Evolutionary conservation across 2,113 vertebrate species (phyloP).

Genomic region (Alligator mississippiensis): DNA sequence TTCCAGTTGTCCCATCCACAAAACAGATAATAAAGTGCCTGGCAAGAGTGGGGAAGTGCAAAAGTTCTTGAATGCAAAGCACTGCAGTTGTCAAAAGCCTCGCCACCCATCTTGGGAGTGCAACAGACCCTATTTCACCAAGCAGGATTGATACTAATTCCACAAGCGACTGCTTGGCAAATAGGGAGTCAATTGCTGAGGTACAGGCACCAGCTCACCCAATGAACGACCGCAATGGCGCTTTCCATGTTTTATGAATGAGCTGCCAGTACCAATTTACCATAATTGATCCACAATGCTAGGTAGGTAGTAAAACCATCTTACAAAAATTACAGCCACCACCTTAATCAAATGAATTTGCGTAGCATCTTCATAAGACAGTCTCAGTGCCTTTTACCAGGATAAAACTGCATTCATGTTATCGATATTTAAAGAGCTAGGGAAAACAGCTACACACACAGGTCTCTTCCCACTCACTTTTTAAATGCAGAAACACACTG

Average conservation of each 20-base stretch:
- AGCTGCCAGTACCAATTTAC: conserved; percentile 4
- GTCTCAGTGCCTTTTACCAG: background rate
- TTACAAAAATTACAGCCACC: conserved; percentile 7
- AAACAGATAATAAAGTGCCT: background rate
- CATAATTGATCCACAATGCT: conserved; percentile 6
- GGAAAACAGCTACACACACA: background rate
- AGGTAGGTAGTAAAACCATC: conserved; percentile 5
- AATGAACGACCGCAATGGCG: background rate
- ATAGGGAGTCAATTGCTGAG: background rate
- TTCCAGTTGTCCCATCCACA: rapidly evolving
- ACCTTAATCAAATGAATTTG: conserved; percentile 11
- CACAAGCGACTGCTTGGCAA: background rate
- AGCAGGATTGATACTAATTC: background rate
- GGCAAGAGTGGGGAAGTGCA: background rate
- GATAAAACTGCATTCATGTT: background rate
- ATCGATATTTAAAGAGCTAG: conserved; percentile 20
- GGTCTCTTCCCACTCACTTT: background rate
- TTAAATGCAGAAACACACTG: background rate
- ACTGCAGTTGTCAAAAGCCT: background rate
- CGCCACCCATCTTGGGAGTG: background rate
- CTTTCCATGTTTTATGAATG: background rate
- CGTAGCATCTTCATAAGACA: conserved; percentile 14
- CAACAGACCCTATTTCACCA: background rate
- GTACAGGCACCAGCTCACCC: conserved; percentile 7
- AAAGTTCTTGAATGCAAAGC: background rate